Evolutionary conservation across 2,113 vertebrate species (phyloP).

Genomic region (Xyliphius kryptos): DNA sequence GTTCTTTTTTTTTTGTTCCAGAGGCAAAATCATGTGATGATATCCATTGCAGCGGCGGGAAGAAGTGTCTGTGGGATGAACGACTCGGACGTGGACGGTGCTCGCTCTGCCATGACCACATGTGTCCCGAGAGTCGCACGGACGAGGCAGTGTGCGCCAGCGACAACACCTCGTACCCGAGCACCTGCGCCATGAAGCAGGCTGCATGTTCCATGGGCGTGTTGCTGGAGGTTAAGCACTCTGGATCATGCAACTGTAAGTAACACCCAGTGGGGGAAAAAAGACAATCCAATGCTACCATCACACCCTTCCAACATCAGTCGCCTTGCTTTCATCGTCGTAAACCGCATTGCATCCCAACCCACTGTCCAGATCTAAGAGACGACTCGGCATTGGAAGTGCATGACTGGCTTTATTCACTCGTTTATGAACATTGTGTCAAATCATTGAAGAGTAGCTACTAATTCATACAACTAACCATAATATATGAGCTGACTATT

Average conservation of each 20-base stretch:
- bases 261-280: conserved; percentile 66
- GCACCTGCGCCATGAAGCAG: conserved; percentile 94
- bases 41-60: conserved; percentile 85
- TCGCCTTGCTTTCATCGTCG: conserved; percentile 21
- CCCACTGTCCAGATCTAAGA: conserved; percentile 66
- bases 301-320: conserved; percentile 45
- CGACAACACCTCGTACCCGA: conserved; percentile 94
- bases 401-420: conserved; percentile 54
- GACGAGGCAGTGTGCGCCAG: conserved; percentile 95
- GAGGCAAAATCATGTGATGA: conserved; percentile 98
- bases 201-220: conserved; percentile 87
- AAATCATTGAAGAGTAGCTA: too few species aligned
- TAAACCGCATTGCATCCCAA: conserved; percentile 34
- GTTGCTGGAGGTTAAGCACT: conserved; percentile 94
- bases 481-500: too few species aligned
- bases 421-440: conserved; percentile 25
- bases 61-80: conserved; percentile 94
- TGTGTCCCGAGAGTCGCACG: conserved; percentile 83
- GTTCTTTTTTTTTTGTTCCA: conserved; percentile 46
- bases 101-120: conserved; percentile 75
- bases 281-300: conserved; percentile 54
- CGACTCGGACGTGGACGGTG: conserved; percentile 89
- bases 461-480: conserved; percentile 51
- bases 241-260: conserved; percentile 99
- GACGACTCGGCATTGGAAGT: conserved; percentile 63